Conservation (phyloP, 2,797 vertebrate genomes). For the Cirrhinus molitorella region DNA sequence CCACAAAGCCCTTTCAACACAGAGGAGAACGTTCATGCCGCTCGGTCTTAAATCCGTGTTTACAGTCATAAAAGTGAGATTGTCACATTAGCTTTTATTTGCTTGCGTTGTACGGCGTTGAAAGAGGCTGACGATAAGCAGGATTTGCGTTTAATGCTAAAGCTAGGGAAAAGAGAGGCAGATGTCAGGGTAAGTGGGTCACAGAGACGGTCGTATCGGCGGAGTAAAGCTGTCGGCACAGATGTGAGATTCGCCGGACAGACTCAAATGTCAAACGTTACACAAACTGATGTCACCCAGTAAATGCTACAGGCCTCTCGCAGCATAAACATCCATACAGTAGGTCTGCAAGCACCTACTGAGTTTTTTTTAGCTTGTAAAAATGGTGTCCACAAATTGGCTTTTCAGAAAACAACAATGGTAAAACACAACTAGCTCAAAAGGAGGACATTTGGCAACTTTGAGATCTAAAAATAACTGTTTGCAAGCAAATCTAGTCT, state of each 20-base stretch:
- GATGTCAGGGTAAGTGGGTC: slow-evolving; percentile 72
- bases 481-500: not conserved
- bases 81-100: slow-evolving; percentile 30
- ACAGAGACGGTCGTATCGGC: slow-evolving; percentile 62
- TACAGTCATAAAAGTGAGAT: slow-evolving; percentile 26
- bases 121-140: slow-evolving; percentile 47
- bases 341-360: not conserved
- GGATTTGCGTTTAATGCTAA: slow-evolving; percentile 55
- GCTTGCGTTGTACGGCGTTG: slow-evolving; percentile 15
- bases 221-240: slow-evolving; percentile 60
- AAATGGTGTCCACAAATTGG: not conserved
- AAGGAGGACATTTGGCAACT: not conserved
- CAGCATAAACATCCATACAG: slow-evolving; percentile 18
- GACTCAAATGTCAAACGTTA: slow-evolving; percentile 55
- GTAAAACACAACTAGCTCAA: not conserved
- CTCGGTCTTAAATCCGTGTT: slow-evolving; percentile 28
- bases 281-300: slow-evolving; percentile 41
- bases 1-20: slow-evolving; percentile 16
- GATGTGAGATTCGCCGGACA: slow-evolving; percentile 59
- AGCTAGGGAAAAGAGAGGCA: slow-evolving; percentile 59
- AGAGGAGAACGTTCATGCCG: not conserved
- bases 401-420: not conserved
- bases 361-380: not conserved
- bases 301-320: not conserved
- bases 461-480: not conserved